Evolutionary conservation across 2,797 vertebrate genomes (phyloP).

Genomic region (Macropus fuliginosus): DNA sequence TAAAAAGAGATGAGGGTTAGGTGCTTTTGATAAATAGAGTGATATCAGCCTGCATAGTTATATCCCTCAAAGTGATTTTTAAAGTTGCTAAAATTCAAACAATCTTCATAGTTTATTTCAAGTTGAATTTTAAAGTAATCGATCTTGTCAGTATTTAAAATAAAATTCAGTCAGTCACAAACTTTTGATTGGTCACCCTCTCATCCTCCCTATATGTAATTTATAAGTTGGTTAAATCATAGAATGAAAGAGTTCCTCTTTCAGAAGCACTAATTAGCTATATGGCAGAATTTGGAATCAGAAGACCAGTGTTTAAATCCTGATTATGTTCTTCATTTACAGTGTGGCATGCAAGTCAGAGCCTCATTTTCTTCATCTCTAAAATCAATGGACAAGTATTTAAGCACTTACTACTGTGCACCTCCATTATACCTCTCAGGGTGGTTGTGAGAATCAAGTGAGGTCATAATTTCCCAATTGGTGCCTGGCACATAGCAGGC

Average conservation of each 20-base stretch:
- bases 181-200: slow-evolving; percentile 18
- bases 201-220: not conserved
- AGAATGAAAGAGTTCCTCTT: not conserved
- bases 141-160: not conserved
- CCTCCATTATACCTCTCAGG: not conserved
- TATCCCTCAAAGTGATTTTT: not conserved
- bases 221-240: not conserved
- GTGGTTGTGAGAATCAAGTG: not conserved
- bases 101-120: not conserved
- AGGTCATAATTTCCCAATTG: not conserved
- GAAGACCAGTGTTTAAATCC: not conserved
- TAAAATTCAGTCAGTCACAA: not conserved
- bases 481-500: not conserved
- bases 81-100: not conserved
- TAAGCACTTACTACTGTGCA: not conserved
- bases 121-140: slow-evolving; percentile 4
- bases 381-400: not conserved
- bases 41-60: not conserved
- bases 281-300: not conserved
- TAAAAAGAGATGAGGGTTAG: not conserved
- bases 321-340: not conserved
- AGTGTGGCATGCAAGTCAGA: not conserved
- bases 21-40: not conserved
- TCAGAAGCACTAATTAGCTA: not conserved
- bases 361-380: not conserved